These are phyloP conservation scores for Rosalia funebris DNA, from an alignment of 2,888 invertebrate genomes.

Conservation along the genomic window DNA sequence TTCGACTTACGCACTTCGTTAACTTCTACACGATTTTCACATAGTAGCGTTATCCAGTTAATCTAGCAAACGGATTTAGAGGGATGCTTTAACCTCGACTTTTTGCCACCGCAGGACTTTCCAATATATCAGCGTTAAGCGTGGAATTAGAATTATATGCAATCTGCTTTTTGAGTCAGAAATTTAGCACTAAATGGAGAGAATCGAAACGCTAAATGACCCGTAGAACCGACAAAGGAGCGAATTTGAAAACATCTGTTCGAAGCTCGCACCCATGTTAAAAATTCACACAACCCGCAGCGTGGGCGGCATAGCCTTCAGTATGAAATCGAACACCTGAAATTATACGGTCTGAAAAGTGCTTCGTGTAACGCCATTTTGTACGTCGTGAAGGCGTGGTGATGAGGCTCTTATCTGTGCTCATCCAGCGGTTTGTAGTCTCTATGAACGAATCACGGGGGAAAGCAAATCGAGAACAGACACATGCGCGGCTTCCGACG, in stretches of 20 bases:
- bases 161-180: neutral
- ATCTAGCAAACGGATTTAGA: too few species aligned
- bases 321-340: constrained; percentile 24
- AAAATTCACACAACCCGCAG: constrained; percentile 23
- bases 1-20: too few species aligned
- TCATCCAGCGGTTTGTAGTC: constrained; percentile 41
- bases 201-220: constrained; percentile 33
- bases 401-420: constrained; percentile 43
- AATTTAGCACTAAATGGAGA: constrained; percentile 29
- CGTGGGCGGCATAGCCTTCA: constrained; percentile 8
- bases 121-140: constrained; percentile 4
- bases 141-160: constrained; percentile 15
- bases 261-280: constrained; percentile 15
- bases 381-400: constrained; percentile 36
- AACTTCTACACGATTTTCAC: too few species aligned
- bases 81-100: too few species aligned
- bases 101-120: too few species aligned
- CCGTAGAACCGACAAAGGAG: constrained; percentile 31
- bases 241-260: constrained; percentile 33
- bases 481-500: constrained; percentile 35
- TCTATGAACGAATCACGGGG: constrained; percentile 31
- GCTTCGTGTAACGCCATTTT: constrained; percentile 38
- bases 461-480: constrained; percentile 18
- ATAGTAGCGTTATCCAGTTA: too few species aligned
- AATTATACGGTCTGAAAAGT: constrained; percentile 1